Evolutionary conservation across 2,113 vertebrate species (phyloP).

Genomic region (Podarcis cretensis): DNA sequence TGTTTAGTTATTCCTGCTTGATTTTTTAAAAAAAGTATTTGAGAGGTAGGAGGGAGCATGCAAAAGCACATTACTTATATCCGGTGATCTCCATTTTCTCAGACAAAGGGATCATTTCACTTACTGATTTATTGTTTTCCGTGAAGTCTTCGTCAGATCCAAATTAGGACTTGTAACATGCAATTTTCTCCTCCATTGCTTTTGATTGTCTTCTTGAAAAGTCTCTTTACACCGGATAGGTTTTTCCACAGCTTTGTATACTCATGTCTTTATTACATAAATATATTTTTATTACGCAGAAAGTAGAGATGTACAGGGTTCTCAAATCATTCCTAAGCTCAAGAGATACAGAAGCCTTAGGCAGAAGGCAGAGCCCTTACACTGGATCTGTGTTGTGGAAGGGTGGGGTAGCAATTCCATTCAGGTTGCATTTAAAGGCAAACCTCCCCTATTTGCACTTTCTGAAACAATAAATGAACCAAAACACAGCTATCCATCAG

Average conservation of each 20-base stretch:
- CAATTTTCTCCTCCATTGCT: conserved; percentile 8
- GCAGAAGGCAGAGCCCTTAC: background rate
- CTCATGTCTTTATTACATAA: background rate
- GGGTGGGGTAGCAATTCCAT: too few relatives aligned
- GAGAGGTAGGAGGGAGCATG: background rate
- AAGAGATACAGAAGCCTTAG: background rate
- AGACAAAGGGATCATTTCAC: background rate
- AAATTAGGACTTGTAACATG: conserved; percentile 12
- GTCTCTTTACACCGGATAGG: background rate
- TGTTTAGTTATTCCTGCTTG: background rate
- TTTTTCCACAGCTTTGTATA: background rate
- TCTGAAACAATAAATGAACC: too few relatives aligned
- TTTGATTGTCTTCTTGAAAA: conserved; percentile 40
- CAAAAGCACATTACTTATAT: background rate
- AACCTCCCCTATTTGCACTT: too few relatives aligned
- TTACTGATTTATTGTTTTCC: conserved; percentile 16
- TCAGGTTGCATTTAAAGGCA: too few relatives aligned
- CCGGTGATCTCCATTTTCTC: background rate
- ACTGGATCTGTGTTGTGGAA: background rate
- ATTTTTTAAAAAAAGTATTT: background rate
- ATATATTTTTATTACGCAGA: background rate
- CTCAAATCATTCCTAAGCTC: background rate
- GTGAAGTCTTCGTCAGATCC: conserved; percentile 7
- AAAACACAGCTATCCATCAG: too few relatives aligned
- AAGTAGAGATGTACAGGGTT: background rate